A percentile compares a stretch with the other conserved stretches of the same genome.
Conservation (phyloP, 2,797 vertebrate genomes). For the Thalassophryne amazonica region DNA sequence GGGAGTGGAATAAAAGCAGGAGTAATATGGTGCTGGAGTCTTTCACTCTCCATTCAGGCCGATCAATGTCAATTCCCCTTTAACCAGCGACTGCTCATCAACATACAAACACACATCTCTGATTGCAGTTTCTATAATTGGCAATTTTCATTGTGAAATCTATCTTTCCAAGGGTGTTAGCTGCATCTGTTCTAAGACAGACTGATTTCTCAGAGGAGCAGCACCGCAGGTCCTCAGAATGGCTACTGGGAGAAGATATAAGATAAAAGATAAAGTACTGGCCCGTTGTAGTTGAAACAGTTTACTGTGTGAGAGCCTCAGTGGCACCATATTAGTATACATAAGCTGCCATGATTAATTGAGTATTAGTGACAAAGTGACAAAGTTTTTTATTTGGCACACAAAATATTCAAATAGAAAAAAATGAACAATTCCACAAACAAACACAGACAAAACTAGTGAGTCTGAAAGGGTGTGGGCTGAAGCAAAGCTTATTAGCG, state of each 20-base stretch:
- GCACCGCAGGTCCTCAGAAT: slow-evolving; percentile 28
- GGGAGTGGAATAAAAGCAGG: slow-evolving; percentile 15
- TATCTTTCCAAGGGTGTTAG: slow-evolving; percentile 40
- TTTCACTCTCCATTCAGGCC: slow-evolving; percentile 51
- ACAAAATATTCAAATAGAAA: too few relatives aligned
- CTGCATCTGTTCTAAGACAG: slow-evolving; percentile 40
- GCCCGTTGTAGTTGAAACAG: slow-evolving; percentile 23
- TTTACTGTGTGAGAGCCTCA: slow-evolving; percentile 22
- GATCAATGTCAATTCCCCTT: slow-evolving; percentile 63
- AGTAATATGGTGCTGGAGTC: slow-evolving; percentile 22
- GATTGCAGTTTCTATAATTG: slow-evolving; percentile 77
- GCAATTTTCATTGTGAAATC: slow-evolving; percentile 72
- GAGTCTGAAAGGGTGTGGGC: too few relatives aligned
- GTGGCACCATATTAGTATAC: slow-evolving; percentile 46
- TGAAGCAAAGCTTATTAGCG: too few relatives aligned
- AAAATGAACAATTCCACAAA: too few relatives aligned
- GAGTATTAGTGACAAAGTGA: too few relatives aligned
- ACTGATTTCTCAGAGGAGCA: slow-evolving; percentile 53
- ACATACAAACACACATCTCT: slow-evolving; percentile 67
- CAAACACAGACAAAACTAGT: too few relatives aligned
- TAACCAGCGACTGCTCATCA: slow-evolving; percentile 66
- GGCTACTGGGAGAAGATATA: slow-evolving; percentile 28
- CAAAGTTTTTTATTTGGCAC: too few relatives aligned
- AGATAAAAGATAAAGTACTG: slow-evolving; percentile 29
- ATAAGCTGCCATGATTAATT: slow-evolving; percentile 40